Percentiles rank a stretch among this genome's conserved stretches.
Conservation (phyloP, 2,797 vertebrate genomes). For the Eulemur coronatus region DNA sequence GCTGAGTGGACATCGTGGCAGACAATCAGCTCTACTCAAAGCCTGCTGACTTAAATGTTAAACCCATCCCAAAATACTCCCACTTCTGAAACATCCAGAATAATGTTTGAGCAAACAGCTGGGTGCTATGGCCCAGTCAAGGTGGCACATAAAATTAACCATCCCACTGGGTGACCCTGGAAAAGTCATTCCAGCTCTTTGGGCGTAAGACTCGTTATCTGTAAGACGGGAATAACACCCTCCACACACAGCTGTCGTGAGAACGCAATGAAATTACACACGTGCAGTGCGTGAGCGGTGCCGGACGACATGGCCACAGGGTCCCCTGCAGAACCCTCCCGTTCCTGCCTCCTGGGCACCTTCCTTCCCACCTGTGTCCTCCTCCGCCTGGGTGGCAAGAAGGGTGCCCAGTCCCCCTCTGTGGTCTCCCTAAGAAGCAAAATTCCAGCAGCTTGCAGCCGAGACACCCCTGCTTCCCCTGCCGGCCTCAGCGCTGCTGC, state of each 20-base stretch:
- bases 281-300: background rate
- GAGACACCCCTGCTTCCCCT: background rate
- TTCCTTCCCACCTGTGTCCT: background rate
- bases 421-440: background rate
- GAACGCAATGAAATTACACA: background rate
- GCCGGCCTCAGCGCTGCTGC: background rate
- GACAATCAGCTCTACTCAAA: background rate
- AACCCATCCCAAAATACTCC: background rate
- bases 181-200: background rate
- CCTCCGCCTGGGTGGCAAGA: background rate
- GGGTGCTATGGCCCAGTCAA: too few relatives aligned
- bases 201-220: background rate
- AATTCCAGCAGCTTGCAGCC: too few relatives aligned
- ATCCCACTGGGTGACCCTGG: background rate
- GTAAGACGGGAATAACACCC: too few relatives aligned
- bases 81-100: background rate
- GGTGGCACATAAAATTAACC: background rate
- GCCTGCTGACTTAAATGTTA: background rate
- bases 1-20: background rate
- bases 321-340: fast-evolving
- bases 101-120: background rate
- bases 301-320: fast-evolving
- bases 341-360: background rate
- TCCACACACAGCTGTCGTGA: background rate
- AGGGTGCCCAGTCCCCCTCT: too few relatives aligned